phyloP scores from a whole-genome alignment of 1,140 invertebrate species.

The Patella vulgata region DNA sequence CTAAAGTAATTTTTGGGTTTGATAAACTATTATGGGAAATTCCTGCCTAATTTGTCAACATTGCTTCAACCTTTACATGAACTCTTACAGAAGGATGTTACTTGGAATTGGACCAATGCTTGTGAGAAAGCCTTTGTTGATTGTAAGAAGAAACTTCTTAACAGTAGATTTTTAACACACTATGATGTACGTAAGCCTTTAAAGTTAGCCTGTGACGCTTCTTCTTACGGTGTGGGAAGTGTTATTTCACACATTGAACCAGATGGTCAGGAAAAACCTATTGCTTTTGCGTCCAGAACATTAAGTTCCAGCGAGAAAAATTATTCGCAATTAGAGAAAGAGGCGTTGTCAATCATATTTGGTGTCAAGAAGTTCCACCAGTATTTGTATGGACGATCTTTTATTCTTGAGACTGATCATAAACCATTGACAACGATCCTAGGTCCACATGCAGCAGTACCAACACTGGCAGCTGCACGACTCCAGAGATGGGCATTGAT shows the following conservation, averaged over 20 bases:
- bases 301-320: conserved; percentile 10
- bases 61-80: conserved; percentile 15
- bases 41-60: conserved; percentile 26
- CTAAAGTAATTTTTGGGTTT: conserved; percentile 16
- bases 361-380: too few relatives aligned
- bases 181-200: conserved; percentile 46
- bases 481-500: too few relatives aligned
- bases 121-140: conserved; percentile 18
- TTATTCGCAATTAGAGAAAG: conserved; percentile 16
- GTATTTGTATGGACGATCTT: conserved; percentile 11
- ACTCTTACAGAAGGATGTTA: conserved; percentile 16
- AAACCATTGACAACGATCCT: too few relatives aligned
- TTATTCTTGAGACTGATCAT: too few relatives aligned
- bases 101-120: conserved; percentile 20
- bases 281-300: conserved; percentile 16
- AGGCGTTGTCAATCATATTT: too few relatives aligned
- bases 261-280: conserved; percentile 23
- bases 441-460: too few relatives aligned
- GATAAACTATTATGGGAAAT: conserved; percentile 24
- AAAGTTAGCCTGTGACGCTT: conserved; percentile 50
- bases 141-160: neutral
- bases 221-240: conserved; percentile 49
- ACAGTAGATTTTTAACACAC: conserved; percentile 40
- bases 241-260: conserved; percentile 52
- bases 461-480: too few relatives aligned